A percentile compares a stretch with the other conserved stretches of the same genome.
Conservation (phyloP, 2,113 vertebrate species). For the Macquaria australasica region DNA sequence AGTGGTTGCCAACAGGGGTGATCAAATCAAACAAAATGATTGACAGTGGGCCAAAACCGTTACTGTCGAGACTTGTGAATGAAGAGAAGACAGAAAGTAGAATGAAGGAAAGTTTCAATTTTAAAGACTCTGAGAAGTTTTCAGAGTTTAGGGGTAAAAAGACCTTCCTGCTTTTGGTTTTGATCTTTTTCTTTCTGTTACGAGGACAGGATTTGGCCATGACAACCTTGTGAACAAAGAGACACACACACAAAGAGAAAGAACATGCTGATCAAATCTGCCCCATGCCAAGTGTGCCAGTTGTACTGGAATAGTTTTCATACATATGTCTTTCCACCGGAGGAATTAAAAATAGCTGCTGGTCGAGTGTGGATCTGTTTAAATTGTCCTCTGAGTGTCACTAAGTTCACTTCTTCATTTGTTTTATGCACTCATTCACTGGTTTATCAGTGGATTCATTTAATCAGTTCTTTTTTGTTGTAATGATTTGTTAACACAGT, state of each 20-base stretch:
- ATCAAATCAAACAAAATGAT: slow-evolving; percentile 54
- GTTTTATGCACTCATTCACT: slow-evolving; percentile 2
- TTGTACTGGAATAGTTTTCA: slow-evolving; percentile 33
- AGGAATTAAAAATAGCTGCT: slow-evolving; percentile 10
- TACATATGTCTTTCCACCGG: slow-evolving; percentile 7
- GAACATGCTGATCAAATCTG: slow-evolving; percentile 18
- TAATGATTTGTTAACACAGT: neutral
- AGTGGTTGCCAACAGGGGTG: slow-evolving; percentile 7
- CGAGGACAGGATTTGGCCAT: slow-evolving; percentile 35
- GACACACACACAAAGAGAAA: slow-evolving; percentile 25
- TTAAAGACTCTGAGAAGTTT: slow-evolving; percentile 38
- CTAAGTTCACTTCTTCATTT: neutral
- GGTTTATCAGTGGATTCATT: neutral
- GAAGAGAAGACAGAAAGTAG: slow-evolving; percentile 23
- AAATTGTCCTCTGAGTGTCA: neutral
- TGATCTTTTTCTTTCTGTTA: slow-evolving; percentile 34
- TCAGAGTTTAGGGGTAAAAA: slow-evolving; percentile 7
- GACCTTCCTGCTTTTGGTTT: slow-evolving; percentile 53
- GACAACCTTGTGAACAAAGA: slow-evolving; percentile 31
- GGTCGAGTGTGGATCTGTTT: neutral
- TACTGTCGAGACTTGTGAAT: slow-evolving; percentile 27
- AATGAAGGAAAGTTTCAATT: slow-evolving; percentile 20
- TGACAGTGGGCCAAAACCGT: slow-evolving; percentile 34
- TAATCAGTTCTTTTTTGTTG: neutral
- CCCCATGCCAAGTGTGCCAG: slow-evolving; percentile 39